These are phyloP conservation scores for Gorsachius magnificus DNA, from an alignment of 2,797 vertebrate species.

Conservation along the genomic window DNA sequence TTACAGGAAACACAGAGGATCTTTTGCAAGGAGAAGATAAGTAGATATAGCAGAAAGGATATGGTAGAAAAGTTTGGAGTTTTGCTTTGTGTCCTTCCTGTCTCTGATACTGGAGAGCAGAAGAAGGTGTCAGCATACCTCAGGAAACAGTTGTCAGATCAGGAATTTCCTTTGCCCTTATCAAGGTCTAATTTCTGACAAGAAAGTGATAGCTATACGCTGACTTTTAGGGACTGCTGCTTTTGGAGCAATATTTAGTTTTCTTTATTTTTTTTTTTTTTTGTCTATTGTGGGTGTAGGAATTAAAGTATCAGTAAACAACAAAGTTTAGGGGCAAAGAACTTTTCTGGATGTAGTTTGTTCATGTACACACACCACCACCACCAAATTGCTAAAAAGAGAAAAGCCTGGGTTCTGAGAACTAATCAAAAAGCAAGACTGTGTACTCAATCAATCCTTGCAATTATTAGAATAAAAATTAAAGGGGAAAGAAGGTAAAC, in stretches of 20 bases:
- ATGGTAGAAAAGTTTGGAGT: not conserved
- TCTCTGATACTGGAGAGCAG: not conserved
- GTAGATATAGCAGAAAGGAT: not conserved
- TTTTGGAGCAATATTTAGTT: not conserved
- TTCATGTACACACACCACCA: not conserved
- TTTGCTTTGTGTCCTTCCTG: not conserved
- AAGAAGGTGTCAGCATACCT: not conserved
- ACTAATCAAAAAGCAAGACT: not conserved
- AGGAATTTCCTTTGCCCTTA: not conserved
- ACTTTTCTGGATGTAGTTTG: not conserved
- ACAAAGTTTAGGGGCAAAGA: not conserved
- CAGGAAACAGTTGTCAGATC: not conserved
- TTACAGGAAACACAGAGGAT: not conserved
- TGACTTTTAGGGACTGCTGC: not conserved
- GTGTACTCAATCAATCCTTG: not conserved
- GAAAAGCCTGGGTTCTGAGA: not conserved
- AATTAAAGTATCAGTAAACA: not conserved
- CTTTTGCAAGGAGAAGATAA: not conserved
- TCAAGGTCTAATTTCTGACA: not conserved
- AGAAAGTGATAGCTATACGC: not conserved
- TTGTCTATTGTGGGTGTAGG: not conserved
- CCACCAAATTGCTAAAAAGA: not conserved
- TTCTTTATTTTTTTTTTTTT: not conserved
- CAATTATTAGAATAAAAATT: not conserved
- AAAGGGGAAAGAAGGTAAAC: not conserved